Conservation (phyloP, 2,888 invertebrate genomes). For the Ariolimax columbianus region DNA sequence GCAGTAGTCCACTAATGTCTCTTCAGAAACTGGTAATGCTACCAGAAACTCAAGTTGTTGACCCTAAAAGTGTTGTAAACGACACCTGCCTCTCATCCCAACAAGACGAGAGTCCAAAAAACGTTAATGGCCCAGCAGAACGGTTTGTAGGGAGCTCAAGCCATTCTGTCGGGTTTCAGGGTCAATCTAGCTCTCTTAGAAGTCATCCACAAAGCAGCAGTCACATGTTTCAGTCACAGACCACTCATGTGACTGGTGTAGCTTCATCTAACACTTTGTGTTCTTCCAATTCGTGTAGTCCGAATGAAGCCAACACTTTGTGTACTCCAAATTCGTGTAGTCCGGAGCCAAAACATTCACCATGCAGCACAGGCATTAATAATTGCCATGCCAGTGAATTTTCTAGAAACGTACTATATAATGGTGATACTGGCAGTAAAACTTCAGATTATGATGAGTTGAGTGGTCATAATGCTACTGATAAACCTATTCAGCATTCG, state of each 20-base stretch:
- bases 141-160: slow-evolving; percentile 55
- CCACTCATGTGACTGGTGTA: background rate
- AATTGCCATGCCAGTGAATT: too few relatives aligned
- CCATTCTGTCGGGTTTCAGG: slow-evolving; percentile 58
- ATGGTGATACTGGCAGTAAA: background rate
- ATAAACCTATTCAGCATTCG: slow-evolving; percentile 13
- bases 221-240: background rate
- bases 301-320: too few relatives aligned
- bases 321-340: slow-evolving; percentile 13
- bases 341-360: background rate
- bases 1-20: slow-evolving; percentile 72
- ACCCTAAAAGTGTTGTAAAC: slow-evolving; percentile 77
- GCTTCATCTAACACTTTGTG: background rate
- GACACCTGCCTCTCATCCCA: slow-evolving; percentile 66
- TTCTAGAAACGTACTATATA: background rate
- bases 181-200: slow-evolving; percentile 47
- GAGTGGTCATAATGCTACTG: background rate
- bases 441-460: background rate
- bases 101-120: slow-evolving; percentile 67
- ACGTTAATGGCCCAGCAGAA: slow-evolving; percentile 64
- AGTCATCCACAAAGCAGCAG: slow-evolving; percentile 3
- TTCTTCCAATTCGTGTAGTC: too few relatives aligned
- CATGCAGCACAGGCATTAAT: background rate
- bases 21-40: slow-evolving; percentile 73
- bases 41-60: slow-evolving; percentile 72